phyloP scores from a whole-genome alignment of 2,888 invertebrate species.

The Thumatha senex region DNA sequence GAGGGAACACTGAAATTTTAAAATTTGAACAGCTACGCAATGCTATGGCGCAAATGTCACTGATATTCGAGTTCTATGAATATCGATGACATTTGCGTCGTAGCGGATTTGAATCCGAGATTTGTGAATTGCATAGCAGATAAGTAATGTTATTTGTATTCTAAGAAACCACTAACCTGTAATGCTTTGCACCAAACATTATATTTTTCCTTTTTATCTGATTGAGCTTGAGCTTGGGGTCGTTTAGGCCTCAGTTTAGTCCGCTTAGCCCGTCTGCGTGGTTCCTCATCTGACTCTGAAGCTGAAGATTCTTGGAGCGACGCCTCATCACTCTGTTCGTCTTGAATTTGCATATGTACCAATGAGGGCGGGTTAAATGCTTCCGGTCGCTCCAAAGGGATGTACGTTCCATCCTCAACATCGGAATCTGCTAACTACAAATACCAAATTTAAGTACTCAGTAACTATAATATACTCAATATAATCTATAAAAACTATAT shows the following conservation, averaged over 20 bases:
- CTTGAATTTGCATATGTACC: constrained; percentile 81
- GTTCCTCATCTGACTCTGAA: constrained; percentile 85
- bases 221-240: constrained; percentile 51
- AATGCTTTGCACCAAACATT: constrained; percentile 89
- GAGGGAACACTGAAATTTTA: too few species aligned
- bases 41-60: too few species aligned
- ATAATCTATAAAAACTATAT: neutral
- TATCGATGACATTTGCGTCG: too few species aligned
- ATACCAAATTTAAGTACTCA: constrained; percentile 7
- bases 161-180: constrained; percentile 50
- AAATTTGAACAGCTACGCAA: too few species aligned
- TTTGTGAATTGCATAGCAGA: too few species aligned
- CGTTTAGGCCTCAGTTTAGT: constrained; percentile 70
- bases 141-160: too few species aligned
- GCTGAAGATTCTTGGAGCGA: constrained; percentile 77
- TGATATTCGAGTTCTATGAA: too few species aligned
- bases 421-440: constrained; percentile 78
- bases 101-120: too few species aligned
- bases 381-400: constrained; percentile 82
- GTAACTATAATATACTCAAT: constrained; percentile 1
- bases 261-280: constrained; percentile 76
- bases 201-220: constrained; percentile 86
- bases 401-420: constrained; percentile 80
- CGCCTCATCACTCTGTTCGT: constrained; percentile 84
- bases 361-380: constrained; percentile 78